A percentile compares a stretch with the other conserved stretches of the same genome.
These are phyloP conservation scores for Physocephala rufipes DNA, from an alignment of 2,888 invertebrate species.

Conservation along the genomic window DNA sequence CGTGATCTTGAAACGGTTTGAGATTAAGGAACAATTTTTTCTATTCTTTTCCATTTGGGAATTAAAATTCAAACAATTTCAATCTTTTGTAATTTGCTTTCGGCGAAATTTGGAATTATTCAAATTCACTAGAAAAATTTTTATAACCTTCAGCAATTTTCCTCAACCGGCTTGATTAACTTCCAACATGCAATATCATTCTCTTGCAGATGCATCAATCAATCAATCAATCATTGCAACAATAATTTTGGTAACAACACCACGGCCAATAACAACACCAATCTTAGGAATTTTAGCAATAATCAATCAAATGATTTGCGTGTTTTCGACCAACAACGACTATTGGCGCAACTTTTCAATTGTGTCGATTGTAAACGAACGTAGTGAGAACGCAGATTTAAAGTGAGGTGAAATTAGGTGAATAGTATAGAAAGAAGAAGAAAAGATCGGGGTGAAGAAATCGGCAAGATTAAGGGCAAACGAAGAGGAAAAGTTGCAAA, in stretches of 20 bases:
- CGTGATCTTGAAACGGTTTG: no score
- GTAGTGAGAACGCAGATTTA: neutral
- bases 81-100: neutral
- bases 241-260: no score
- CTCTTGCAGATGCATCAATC: constrained; percentile 16
- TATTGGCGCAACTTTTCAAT: constrained; percentile 19
- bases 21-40: no score
- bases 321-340: neutral
- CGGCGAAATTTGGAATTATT: neutral
- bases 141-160: neutral
- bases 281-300: neutral
- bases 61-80: neutral
- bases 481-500: neutral
- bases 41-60: no score
- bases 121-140: no score
- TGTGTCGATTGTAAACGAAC: neutral
- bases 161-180: constrained; percentile 25
- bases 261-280: constrained; percentile 8
- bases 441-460: neutral
- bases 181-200: constrained; percentile 8
- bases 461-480: neutral
- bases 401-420: neutral
- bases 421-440: neutral
- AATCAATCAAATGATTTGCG: constrained; percentile 27
- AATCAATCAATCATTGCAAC: neutral